A percentile compares a stretch with the other conserved stretches of the same genome.
phyloP scores from a whole-genome alignment of 2,113 vertebrate species.

The Burhinus oedicnemus region DNA sequence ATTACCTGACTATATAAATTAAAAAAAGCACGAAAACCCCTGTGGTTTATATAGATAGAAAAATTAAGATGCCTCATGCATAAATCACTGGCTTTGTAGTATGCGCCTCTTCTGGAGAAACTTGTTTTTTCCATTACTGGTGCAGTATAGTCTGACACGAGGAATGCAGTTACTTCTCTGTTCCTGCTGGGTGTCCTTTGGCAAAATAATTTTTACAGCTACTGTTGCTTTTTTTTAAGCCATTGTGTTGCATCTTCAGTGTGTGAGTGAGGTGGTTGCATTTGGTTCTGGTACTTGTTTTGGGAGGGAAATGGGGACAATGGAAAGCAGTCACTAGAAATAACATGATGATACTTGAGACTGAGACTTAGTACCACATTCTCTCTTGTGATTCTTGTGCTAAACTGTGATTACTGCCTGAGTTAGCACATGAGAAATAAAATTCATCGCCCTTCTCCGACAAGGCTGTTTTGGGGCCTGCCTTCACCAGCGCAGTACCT shows the following conservation, averaged over 20 bases:
- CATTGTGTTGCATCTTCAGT: accelerated
- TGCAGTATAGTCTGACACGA: neutral
- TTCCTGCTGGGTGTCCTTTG: neutral
- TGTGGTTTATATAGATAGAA: neutral
- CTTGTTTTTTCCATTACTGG: neutral
- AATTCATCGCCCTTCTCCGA: accelerated
- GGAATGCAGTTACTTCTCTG: neutral
- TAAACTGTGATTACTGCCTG: neutral
- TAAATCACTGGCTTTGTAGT: neutral
- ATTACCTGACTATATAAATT: neutral
- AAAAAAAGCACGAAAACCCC: neutral
- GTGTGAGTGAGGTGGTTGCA: neutral
- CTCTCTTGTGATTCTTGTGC: neutral
- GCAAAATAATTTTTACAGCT: neutral
- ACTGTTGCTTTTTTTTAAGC: neutral
- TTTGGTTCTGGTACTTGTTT: neutral
- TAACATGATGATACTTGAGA: too few species aligned
- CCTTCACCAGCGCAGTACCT: accelerated
- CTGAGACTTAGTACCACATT: neutral
- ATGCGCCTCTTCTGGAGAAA: neutral
- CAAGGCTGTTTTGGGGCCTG: neutral
- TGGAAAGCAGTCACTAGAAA: neutral
- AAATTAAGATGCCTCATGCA: neutral
- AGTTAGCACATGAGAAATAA: neutral
- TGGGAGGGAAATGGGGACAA: neutral